phyloP scores from a whole-genome alignment of 1,140 invertebrate genomes.

The Sycobia sp. region DNA sequence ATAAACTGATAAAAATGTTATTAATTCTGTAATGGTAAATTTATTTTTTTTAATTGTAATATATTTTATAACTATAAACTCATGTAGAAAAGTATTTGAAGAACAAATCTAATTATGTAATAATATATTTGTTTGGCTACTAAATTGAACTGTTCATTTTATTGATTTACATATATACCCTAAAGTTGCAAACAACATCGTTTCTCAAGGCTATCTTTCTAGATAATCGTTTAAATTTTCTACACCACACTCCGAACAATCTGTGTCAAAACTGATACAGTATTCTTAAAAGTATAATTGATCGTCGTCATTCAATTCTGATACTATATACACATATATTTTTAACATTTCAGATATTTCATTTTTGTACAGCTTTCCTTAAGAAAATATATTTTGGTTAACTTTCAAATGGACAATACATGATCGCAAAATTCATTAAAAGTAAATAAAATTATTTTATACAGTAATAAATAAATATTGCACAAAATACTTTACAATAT shows the following conservation, averaged over 20 bases:
- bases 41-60: neutral
- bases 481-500: neutral
- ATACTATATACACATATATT: conserved; percentile 29
- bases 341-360: conserved; percentile 29
- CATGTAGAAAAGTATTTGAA: neutral
- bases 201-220: conserved; percentile 24
- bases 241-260: conserved; percentile 28
- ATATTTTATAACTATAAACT: neutral
- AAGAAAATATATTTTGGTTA: conserved; percentile 33
- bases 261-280: conserved; percentile 25
- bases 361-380: conserved; percentile 32
- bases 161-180: conserved; percentile 21
- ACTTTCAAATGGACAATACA: neutral
- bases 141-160: conserved; percentile 24
- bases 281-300: conserved; percentile 28
- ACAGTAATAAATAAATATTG: neutral
- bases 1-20: no score
- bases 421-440: conserved; percentile 1
- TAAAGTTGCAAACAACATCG: conserved; percentile 28
- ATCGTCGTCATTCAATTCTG: conserved; percentile 11
- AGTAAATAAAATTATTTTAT: neutral
- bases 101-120: conserved; percentile 1
- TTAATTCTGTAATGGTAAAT: no score
- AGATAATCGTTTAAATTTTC: conserved; percentile 13
- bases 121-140: conserved; percentile 7